phyloP scores from a whole-genome alignment of 2,113 vertebrate species.

The Acrocephalus kingi region DNA sequence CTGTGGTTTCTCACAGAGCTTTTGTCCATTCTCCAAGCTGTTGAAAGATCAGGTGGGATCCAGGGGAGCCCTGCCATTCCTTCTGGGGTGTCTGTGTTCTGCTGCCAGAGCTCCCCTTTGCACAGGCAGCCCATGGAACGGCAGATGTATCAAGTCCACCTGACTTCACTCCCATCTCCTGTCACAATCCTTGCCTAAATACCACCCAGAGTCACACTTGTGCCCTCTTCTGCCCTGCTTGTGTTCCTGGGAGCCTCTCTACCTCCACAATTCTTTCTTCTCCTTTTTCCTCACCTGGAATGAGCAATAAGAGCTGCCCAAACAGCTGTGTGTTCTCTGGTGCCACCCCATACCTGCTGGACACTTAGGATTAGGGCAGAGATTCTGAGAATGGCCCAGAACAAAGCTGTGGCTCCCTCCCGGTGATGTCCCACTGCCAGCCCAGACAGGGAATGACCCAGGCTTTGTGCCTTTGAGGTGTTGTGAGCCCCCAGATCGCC shows the following conservation, averaged over 20 bases:
- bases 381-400: neutral
- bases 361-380: neutral
- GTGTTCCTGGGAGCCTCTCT: accelerated
- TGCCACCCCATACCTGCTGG: too few species aligned
- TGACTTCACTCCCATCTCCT: neutral
- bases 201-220: neutral
- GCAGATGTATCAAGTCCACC: neutral
- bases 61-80: neutral
- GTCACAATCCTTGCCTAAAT: neutral
- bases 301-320: neutral
- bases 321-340: accelerated
- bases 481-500: accelerated
- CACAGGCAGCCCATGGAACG: accelerated
- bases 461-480: neutral
- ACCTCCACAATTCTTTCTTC: neutral
- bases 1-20: neutral
- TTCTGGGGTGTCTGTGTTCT: neutral
- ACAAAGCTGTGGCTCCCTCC: neutral
- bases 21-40: neutral
- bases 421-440: accelerated
- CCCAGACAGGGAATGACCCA: accelerated
- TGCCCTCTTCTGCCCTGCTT: neutral
- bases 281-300: neutral
- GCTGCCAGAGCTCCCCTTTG: neutral
- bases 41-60: accelerated